Evolutionary conservation across 2,888 invertebrate species (phyloP).

Genomic region (Tricholauxania praeusta): DNA sequence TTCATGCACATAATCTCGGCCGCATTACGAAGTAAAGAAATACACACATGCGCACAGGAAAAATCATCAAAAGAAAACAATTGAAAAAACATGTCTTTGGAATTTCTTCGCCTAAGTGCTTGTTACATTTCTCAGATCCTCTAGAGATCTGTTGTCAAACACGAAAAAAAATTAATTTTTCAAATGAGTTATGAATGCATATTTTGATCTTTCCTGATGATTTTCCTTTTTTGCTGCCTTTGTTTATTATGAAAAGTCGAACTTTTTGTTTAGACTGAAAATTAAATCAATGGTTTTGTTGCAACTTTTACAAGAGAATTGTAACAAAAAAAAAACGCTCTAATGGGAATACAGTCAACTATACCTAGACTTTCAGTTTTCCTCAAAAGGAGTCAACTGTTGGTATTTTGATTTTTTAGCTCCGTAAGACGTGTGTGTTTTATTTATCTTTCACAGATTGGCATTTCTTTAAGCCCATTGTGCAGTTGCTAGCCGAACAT

Average conservation of each 20-base stretch:
- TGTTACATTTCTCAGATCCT: conserved; percentile 18
- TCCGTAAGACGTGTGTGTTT: no score
- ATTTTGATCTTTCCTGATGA: not conserved
- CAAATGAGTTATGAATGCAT: no score
- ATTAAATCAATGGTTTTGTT: not conserved
- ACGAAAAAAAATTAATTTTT: no score
- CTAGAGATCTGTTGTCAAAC: conserved; percentile 9
- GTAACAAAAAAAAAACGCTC: not conserved
- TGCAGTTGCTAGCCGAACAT: no score
- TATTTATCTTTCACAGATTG: no score
- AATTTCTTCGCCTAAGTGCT: conserved; percentile 13
- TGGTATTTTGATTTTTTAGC: no score
- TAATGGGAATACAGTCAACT: not conserved
- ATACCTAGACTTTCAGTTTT: not conserved
- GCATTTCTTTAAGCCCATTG: no score
- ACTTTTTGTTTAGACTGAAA: not conserved
- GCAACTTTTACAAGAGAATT: not conserved
- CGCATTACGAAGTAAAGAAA: conserved; percentile 36
- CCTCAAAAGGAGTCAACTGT: no score
- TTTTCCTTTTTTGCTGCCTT: no score
- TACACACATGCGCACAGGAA: conserved; percentile 3
- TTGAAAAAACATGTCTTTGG: not conserved
- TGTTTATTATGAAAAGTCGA: not conserved
- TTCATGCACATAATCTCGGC: conserved; percentile 29
- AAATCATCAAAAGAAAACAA: conserved; percentile 1